Base-by-base conservation (phyloP, 2,113 vertebrate genomes). In the Oxyruncus cristatus region DNA sequence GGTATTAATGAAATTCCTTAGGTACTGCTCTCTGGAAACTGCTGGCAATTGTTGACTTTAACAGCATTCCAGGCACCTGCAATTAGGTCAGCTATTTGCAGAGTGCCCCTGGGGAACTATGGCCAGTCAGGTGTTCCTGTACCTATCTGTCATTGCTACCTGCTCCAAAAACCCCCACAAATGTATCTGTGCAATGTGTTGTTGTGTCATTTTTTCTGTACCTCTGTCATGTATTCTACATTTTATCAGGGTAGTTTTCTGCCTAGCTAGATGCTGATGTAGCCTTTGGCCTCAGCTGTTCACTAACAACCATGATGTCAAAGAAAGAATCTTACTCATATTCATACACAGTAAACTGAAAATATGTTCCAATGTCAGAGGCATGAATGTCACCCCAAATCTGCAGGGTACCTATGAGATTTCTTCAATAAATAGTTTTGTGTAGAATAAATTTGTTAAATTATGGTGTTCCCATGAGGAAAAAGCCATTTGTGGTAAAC, bases 21-120 rank as follows among this genome's bases (percentile, higher is more conserved):
- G 75, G 32, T 79, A 67, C 39, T 86, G 6, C 50, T 85, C 14
- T 56, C 37, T 62, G 55, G 44, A 86, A 95, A 68, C 58, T 44
- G 24, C 33, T 68, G 39, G 53, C 67, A 87, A 58, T 61, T 92
- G 92, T 91, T 92, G 81, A 74, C 63, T 92, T 73, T 30, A 85
- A 62, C 20, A 86, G 71, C 50, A 77, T 75, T 49, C 39, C 65
- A 49, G 68, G 72, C 81, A 93, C 70, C 85, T 92, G 88, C 86
- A 95, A 94, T 91, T 92, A 87, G 95, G 91, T 97, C 92, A 96
- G 73, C 76, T 97, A 94, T 90, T 96, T 89, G n/a, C 44, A 85
- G 91, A 35, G 41, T 85, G 32, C 55, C 88, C 63, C 49, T 2
- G 3, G 93, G 81, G 87, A 96, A 47, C 30, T 35, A 27, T 68